These are phyloP conservation scores for Tylochromis polylepis DNA, from an alignment of 2,113 vertebrate species.

Conservation along the genomic window DNA sequence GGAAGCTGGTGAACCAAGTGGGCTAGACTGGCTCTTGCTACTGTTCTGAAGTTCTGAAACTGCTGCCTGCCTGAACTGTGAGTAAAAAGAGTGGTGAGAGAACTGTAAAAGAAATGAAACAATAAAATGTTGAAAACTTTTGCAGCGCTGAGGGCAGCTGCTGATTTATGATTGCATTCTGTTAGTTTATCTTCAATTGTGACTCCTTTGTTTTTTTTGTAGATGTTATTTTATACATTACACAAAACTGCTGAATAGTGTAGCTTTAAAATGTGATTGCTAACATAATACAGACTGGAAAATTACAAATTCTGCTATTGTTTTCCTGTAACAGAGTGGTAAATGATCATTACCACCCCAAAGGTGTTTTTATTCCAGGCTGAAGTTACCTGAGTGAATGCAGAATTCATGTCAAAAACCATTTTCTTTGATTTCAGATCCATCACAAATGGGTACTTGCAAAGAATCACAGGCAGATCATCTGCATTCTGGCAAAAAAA, in stretches of 20 bases:
- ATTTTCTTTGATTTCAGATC: neutral
- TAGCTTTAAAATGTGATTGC: neutral
- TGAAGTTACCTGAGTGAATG: neutral
- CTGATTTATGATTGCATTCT: neutral
- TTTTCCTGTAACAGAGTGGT: neutral
- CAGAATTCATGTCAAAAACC: neutral
- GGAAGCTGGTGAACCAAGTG: neutral
- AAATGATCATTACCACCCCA: no score
- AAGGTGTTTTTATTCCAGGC: no score
- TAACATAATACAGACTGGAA: rapidly evolving
- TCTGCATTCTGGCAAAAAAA: neutral
- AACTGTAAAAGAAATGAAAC: neutral
- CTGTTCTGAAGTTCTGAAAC: neutral
- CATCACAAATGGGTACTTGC: slow-evolving; percentile 47
- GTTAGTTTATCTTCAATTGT: neutral
- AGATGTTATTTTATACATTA: neutral
- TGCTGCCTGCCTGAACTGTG: neutral
- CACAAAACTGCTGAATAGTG: neutral
- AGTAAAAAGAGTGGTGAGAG: neutral
- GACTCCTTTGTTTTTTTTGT: neutral
- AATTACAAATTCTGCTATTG: neutral
- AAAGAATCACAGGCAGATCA: slow-evolving; percentile 6
- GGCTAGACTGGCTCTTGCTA: neutral
- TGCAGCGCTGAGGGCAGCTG: neutral
- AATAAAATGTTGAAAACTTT: neutral